phyloP scores from a whole-genome alignment of 2,113 vertebrate genomes.

The Cottus gobio region DNA sequence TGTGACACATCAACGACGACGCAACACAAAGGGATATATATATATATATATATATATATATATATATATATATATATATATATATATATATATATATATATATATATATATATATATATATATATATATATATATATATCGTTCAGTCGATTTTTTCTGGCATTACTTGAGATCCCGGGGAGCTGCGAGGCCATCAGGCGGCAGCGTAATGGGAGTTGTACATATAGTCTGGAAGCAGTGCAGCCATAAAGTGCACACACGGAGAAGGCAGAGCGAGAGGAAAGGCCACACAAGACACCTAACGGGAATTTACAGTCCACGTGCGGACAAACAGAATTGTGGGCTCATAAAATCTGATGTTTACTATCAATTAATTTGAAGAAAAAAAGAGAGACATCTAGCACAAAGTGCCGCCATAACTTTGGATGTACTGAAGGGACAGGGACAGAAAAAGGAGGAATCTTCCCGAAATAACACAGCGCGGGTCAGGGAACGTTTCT shows the following conservation, averaged over 20 bases:
- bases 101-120: too few relatives aligned
- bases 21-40: too few relatives aligned
- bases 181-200: conserved; percentile 36
- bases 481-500: conserved; percentile 35
- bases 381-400: conserved; percentile 19
- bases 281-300: conserved; percentile 45
- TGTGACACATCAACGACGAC: background rate
- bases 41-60: too few relatives aligned
- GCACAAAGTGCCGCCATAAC: conserved; percentile 44
- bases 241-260: conserved; percentile 38
- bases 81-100: too few relatives aligned
- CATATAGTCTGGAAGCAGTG: conserved; percentile 29
- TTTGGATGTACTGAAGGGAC: conserved; percentile 36
- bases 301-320: conserved; percentile 50
- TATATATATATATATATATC: too few relatives aligned
- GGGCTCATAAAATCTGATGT: conserved; percentile 60
- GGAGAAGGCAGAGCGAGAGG: conserved; percentile 1
- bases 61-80: too few relatives aligned
- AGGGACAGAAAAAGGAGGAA: conserved; percentile 3
- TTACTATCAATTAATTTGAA: conserved; percentile 59
- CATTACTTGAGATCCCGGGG: conserved; percentile 32
- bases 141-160: conserved; percentile 24
- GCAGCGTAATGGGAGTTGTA: conserved; percentile 16
- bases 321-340: conserved; percentile 19
- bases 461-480: conserved; percentile 43